A percentile compares a stretch with the other conserved stretches of the same genome.
These are phyloP conservation scores for Hydrolagus colliei DNA, from an alignment of 2,797 vertebrate genomes.

Conservation along the genomic window DNA sequence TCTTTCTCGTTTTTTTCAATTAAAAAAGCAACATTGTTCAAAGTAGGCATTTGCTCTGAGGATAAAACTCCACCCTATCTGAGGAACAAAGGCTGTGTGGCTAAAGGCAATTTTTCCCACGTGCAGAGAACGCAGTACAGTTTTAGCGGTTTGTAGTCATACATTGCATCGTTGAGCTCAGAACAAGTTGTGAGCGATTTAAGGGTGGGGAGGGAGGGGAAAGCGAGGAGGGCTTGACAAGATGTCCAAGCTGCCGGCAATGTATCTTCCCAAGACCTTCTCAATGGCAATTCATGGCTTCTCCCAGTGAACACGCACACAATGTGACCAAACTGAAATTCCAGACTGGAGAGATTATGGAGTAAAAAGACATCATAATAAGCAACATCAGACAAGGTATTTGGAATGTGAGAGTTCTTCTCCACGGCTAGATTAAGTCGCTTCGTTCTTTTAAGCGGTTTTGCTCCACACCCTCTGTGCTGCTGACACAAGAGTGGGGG, in stretches of 20 bases:
- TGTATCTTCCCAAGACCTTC: slow-evolving; percentile 20
- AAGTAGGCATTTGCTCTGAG: slow-evolving; percentile 21
- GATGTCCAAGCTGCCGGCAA: neutral
- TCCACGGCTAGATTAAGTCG: neutral
- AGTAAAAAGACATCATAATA: neutral
- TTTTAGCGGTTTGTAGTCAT: neutral
- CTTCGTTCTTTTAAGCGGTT: neutral
- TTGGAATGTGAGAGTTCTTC: neutral
- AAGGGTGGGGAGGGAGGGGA: neutral
- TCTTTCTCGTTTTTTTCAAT: neutral
- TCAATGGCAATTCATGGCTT: neutral
- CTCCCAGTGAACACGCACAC: neutral
- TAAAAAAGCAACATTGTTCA: slow-evolving; percentile 26
- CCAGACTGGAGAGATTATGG: neutral
- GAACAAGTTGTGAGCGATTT: neutral
- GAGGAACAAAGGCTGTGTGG: slow-evolving; percentile 31
- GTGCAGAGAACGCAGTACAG: slow-evolving; percentile 5
- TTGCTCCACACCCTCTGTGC: too few species aligned
- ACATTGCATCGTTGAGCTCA: neutral
- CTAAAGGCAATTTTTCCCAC: slow-evolving; percentile 32
- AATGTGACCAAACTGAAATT: too few species aligned
- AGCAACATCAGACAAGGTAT: neutral
- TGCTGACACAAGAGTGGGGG: too few species aligned
- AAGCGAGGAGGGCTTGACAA: neutral
- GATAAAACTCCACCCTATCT: slow-evolving; percentile 8